phyloP scores from a whole-genome alignment of 2,888 invertebrate species.

The Drosophila tanythrix region DNA sequence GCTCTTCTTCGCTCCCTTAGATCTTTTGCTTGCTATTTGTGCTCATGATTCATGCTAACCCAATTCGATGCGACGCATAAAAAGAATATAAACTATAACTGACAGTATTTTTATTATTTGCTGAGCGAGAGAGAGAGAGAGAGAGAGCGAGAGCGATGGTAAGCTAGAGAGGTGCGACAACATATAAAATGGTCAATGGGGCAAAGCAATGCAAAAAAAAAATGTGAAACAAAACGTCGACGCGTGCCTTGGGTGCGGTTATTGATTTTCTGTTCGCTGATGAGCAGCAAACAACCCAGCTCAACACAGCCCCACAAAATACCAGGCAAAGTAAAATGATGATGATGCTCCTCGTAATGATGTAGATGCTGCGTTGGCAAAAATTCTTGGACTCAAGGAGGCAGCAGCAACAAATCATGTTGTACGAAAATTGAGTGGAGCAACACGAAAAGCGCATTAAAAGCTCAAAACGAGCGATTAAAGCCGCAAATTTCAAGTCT shows the following conservation, averaged over 20 bases:
- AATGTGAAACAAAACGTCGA: constrained; percentile 12
- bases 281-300: constrained; percentile 41
- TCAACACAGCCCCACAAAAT: constrained; percentile 1
- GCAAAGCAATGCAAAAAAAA: constrained; percentile 10
- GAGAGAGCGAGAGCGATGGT: neutral
- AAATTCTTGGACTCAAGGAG: constrained; percentile 29
- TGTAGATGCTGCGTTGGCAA: constrained; percentile 70
- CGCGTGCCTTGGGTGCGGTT: constrained; percentile 70
- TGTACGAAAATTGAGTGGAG: constrained; percentile 32
- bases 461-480: constrained; percentile 56
- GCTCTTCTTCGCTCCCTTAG: constrained; percentile 14
- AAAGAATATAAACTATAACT: constrained; percentile 26
- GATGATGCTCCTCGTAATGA: constrained; percentile 36
- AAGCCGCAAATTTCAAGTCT: constrained; percentile 39
- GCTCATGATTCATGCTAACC: constrained; percentile 51
- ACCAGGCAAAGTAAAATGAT: constrained; percentile 27
- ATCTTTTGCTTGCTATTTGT: constrained; percentile 42
- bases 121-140: neutral
- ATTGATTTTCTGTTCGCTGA: constrained; percentile 72
- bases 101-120: constrained; percentile 21
- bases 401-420: constrained; percentile 30
- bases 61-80: constrained; percentile 48
- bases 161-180: constrained; percentile 1
- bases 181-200: constrained; percentile 49
- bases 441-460: constrained; percentile 66